Evolutionary conservation across 2,113 vertebrate genomes (phyloP).

Genomic region (Vulpes vulpes): DNA sequence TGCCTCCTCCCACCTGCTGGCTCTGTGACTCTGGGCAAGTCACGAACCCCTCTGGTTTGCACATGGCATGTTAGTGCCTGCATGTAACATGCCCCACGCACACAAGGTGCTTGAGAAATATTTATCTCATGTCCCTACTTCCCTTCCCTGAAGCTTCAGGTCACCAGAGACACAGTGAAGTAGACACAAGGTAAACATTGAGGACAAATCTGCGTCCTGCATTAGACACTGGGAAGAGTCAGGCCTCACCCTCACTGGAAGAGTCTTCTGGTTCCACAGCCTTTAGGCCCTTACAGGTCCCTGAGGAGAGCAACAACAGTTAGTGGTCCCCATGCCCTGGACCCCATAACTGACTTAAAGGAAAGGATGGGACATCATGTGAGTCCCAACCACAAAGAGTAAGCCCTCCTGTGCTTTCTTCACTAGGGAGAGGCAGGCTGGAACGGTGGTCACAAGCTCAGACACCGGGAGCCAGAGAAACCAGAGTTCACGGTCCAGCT

Average conservation of each 20-base stretch:
- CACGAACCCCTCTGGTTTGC: background rate
- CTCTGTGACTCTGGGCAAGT: background rate
- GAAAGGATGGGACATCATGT: background rate
- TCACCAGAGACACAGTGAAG: background rate
- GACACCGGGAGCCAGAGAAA: background rate
- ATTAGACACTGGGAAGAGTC: background rate
- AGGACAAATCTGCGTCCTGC: background rate
- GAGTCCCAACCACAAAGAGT: background rate
- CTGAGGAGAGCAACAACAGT: slow-evolving; percentile 59
- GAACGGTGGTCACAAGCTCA: background rate
- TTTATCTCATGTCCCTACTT: background rate
- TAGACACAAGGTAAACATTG: background rate
- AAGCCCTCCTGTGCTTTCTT: background rate
- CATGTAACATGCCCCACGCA: background rate
- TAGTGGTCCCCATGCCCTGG: background rate
- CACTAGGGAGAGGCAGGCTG: background rate
- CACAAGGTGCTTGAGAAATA: background rate
- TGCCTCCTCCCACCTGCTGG: background rate
- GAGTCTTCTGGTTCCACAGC: slow-evolving; percentile 65
- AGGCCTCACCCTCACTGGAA: slow-evolving; percentile 81
- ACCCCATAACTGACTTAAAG: background rate
- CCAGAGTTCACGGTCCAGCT: background rate
- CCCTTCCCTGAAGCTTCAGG: background rate
- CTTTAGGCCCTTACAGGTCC: background rate
- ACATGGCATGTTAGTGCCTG: background rate